These are phyloP conservation scores for Trichechus manatus DNA, from an alignment of 2,113 vertebrate genomes.

Conservation along the genomic window DNA sequence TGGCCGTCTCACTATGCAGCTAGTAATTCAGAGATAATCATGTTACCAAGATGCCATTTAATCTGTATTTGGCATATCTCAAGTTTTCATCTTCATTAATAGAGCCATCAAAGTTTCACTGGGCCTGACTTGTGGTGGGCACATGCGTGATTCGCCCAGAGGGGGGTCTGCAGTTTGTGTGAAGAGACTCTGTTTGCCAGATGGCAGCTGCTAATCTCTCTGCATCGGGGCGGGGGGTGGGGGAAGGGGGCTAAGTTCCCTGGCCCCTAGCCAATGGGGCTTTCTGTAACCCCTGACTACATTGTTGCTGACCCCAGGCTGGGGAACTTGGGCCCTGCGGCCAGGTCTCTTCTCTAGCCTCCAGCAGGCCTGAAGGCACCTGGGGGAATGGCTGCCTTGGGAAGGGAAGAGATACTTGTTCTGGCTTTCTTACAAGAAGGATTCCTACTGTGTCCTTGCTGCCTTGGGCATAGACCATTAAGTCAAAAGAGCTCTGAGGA, in stretches of 20 bases:
- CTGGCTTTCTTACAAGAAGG: not conserved
- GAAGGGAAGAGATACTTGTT: not conserved
- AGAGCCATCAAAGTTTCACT: conserved; percentile 67
- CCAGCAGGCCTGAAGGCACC: not conserved
- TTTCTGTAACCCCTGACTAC: conserved; percentile 26
- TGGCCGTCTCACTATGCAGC: conserved; percentile 13
- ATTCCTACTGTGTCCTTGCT: not conserved
- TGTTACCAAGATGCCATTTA: conserved; percentile 78
- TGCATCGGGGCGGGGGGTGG: not conserved
- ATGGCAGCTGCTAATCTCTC: conserved; percentile 74
- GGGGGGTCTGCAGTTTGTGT: not conserved
- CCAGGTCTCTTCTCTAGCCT: not conserved
- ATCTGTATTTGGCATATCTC: conserved; percentile 80
- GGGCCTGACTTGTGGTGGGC: conserved; percentile 59
- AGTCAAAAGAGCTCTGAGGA: accelerated
- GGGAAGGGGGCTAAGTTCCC: not conserved
- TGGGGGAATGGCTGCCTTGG: too few species aligned
- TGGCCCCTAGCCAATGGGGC: conserved; percentile 63
- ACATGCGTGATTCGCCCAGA: not conserved
- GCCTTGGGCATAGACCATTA: not conserved
- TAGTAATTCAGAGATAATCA: conserved; percentile 78
- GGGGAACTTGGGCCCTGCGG: not conserved
- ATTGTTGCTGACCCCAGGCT: not conserved
- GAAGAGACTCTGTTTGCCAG: conserved; percentile 64
- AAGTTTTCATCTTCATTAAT: conserved; percentile 80